phyloP scores from a whole-genome alignment of 2,797 vertebrate genomes.

The Pseudocheirus occidentalis region DNA sequence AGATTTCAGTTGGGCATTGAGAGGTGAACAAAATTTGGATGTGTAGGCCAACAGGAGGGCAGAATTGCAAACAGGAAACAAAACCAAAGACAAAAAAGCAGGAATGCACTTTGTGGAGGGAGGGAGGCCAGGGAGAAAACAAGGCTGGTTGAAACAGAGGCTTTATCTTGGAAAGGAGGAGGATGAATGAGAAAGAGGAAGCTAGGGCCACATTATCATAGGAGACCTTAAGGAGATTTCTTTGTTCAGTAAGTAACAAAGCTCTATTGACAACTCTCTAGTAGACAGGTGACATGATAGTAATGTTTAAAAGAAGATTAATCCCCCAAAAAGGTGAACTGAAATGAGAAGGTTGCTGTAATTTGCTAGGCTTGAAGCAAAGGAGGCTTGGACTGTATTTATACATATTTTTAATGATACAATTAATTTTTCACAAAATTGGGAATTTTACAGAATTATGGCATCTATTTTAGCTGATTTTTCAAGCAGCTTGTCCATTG shows the following conservation, averaged over 20 bases:
- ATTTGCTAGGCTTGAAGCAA: background rate
- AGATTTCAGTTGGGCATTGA: background rate
- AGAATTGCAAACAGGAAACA: background rate
- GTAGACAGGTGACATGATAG: background rate
- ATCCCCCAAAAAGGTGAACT: background rate
- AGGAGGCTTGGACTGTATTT: background rate
- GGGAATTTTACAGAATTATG: constrained; percentile 53
- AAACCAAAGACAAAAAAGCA: background rate
- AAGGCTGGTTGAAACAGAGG: background rate
- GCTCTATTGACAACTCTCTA: background rate
- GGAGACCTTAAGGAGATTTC: background rate
- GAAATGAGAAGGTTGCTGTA: background rate
- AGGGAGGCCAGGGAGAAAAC: background rate
- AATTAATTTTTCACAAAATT: constrained; percentile 40
- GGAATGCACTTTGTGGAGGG: background rate
- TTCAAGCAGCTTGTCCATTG: constrained; percentile 29
- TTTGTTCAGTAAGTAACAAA: background rate
- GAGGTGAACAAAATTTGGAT: background rate
- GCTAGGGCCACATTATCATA: background rate
- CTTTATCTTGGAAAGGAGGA: background rate
- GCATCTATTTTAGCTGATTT: constrained; percentile 43
- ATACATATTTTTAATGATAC: background rate
- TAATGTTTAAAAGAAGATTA: background rate
- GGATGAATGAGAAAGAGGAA: background rate
- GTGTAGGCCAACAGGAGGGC: background rate